Conservation (phyloP, 2,797 vertebrate genomes). For the Pseudochromis fuscus region DNA sequence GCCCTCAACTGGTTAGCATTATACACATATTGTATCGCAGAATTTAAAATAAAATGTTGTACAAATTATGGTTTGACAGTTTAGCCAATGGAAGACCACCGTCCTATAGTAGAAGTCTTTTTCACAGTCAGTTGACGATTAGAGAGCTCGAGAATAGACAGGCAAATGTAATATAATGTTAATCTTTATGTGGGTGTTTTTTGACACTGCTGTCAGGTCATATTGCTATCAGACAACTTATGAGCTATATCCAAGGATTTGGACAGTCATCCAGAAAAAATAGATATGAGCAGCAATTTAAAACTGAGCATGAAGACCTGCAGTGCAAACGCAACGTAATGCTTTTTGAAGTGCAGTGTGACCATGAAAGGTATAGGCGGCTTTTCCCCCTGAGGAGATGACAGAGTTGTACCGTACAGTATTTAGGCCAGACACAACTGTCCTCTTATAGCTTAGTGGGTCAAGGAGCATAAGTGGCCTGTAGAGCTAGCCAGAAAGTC, state of each 20-base stretch:
- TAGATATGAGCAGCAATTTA: not conserved
- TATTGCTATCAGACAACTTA: not conserved
- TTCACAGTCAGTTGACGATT: not conserved
- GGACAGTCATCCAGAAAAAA: not conserved
- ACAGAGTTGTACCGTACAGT: constrained; percentile 24
- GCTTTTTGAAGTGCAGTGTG: constrained; percentile 39
- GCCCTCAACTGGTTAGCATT: not conserved
- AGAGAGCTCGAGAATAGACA: not conserved
- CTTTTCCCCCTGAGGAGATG: constrained; percentile 16
- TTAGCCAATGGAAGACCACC: constrained; percentile 1
- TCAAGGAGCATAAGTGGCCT: constrained; percentile 65
- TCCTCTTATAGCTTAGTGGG: constrained; percentile 65
- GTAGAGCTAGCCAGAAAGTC: constrained; percentile 39
- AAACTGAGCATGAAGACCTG: constrained; percentile 3
- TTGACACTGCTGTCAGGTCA: not conserved
- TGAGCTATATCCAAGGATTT: not conserved
- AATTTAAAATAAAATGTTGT: not conserved
- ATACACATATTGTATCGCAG: not conserved
- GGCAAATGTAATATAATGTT: not conserved
- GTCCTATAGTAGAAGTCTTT: not conserved
- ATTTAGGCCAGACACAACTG: constrained; percentile 63
- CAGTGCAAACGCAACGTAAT: constrained; percentile 13
- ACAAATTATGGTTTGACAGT: not conserved
- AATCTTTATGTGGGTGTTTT: constrained; percentile 5
- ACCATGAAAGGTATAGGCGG: constrained; percentile 49